phyloP scores from a whole-genome alignment of 2,113 vertebrate species.

The Passerina amoena region DNA sequence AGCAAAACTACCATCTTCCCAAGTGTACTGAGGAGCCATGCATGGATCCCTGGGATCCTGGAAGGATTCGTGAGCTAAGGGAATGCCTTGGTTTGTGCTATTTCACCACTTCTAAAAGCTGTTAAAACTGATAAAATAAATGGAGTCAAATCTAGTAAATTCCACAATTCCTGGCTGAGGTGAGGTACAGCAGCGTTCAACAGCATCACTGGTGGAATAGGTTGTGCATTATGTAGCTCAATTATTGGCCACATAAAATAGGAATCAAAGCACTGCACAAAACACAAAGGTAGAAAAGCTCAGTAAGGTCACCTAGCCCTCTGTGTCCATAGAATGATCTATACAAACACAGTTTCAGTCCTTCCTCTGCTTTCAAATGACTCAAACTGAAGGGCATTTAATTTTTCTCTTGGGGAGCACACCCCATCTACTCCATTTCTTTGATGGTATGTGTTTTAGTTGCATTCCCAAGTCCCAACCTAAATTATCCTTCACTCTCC shows the following conservation, averaged over 20 bases:
- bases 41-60: not conserved
- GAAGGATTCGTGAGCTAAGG: not conserved
- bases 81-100: not conserved
- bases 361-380: not conserved
- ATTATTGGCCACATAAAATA: not conserved
- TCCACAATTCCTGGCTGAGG: not conserved
- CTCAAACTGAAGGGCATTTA: conserved; percentile 11
- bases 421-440: not conserved
- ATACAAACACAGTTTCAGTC: not conserved
- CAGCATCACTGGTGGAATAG: not conserved
- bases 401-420: not conserved
- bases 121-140: not conserved
- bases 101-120: not conserved
- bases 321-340: not conserved
- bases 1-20: not conserved
- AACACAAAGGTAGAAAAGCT: not conserved
- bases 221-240: not conserved
- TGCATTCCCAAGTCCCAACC: conserved; percentile 43
- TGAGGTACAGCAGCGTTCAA: not conserved
- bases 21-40: not conserved
- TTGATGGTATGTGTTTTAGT: conserved; percentile 1
- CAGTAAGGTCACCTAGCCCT: not conserved
- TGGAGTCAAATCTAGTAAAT: not conserved
- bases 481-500: conserved; percentile 61
- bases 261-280: not conserved